A percentile compares a stretch with the other conserved stretches of the same genome.
Conservation (phyloP, 2,113 vertebrate species). For the Otis tarda region DNA sequence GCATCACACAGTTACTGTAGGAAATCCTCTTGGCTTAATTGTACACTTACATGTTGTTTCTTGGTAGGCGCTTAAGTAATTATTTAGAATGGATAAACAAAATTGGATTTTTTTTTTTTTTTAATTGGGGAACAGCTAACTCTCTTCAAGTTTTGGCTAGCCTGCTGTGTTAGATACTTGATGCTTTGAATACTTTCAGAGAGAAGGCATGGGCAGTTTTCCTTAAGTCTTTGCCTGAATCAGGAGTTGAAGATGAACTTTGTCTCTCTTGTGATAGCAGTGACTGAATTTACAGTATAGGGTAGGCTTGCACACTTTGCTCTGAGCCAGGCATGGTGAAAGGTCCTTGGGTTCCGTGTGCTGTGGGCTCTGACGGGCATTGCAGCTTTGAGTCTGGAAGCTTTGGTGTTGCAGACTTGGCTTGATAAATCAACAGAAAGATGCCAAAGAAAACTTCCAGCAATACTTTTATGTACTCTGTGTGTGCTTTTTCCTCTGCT, state of each 20-base stretch:
- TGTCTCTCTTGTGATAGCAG: neutral
- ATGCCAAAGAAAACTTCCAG: neutral
- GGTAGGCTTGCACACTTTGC: rapidly evolving
- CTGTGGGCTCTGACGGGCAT: neutral
- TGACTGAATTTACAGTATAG: neutral
- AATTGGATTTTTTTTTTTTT: neutral
- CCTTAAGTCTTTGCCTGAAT: neutral
- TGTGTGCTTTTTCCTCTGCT: neutral
- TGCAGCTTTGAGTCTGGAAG: neutral
- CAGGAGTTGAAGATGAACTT: neutral
- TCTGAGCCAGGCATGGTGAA: neutral
- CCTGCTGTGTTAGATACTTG: neutral
- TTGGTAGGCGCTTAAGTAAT: neutral
- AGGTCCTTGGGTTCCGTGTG: neutral
- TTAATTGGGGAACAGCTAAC: neutral
- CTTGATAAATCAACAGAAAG: neutral
- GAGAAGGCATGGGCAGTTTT: neutral
- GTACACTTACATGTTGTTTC: neutral
- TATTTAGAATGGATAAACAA: conserved; percentile 35
- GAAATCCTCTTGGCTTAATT: conserved; percentile 43
- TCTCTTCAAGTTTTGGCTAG: neutral
- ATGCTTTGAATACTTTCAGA: neutral
- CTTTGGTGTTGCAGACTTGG: neutral
- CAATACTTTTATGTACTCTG: neutral
- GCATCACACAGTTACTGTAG: neutral